Conservation (phyloP, 1,140 invertebrate species). For the Drosophila parvula region DNA sequence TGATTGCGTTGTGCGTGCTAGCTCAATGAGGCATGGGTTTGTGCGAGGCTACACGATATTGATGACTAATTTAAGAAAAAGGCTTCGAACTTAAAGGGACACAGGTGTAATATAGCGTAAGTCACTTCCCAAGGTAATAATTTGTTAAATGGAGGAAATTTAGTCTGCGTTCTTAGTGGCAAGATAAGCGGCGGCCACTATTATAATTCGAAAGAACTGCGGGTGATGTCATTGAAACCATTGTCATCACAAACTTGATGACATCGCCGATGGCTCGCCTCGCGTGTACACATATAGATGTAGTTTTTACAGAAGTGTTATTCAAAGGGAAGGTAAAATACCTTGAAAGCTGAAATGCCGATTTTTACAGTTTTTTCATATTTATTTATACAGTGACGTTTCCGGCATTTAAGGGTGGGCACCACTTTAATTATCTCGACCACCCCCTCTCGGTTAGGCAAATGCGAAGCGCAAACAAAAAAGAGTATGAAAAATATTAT, state of each 20-base stretch:
- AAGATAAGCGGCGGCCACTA: not conserved
- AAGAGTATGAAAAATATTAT: not conserved
- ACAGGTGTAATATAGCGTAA: not conserved
- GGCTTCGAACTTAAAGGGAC: not conserved
- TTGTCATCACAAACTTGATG: conserved; percentile 2
- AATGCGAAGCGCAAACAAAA: not conserved
- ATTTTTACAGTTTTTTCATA: not conserved
- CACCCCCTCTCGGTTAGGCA: not conserved
- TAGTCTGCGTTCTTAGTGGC: not conserved
- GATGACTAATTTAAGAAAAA: conserved; percentile 22
- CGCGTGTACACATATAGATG: not conserved
- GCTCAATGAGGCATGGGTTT: not conserved
- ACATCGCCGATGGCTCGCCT: conserved; percentile 2
- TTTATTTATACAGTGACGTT: conserved; percentile 2
- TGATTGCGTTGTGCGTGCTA: conserved; percentile 7
- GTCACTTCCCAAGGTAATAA: not conserved
- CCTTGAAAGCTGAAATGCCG: not conserved
- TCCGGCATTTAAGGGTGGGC: not conserved
- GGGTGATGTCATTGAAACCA: conserved; percentile 24
- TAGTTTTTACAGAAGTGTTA: not conserved
- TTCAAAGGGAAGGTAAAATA: conserved; percentile 9
- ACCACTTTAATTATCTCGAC: not conserved
- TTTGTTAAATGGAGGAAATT: not conserved
- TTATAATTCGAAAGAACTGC: not conserved
- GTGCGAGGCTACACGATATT: not conserved